phyloP scores from a whole-genome alignment of 2,113 vertebrate genomes.

The Sinosuthora webbiana region DNA sequence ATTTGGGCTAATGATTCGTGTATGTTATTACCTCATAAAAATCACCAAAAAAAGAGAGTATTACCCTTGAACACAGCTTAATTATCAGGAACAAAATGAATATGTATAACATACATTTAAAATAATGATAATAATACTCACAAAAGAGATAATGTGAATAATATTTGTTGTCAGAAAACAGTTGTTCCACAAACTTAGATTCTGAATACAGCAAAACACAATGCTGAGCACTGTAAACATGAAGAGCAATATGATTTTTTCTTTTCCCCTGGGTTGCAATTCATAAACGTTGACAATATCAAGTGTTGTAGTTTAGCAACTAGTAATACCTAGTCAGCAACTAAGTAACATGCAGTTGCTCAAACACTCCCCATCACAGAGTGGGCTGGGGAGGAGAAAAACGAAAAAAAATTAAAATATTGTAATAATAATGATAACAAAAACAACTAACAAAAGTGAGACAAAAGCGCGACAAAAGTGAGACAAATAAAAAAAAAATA shows the following conservation, averaged over 20 bases:
- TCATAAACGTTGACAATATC: neutral
- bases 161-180: neutral
- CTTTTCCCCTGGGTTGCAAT: neutral
- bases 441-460: fast-evolving
- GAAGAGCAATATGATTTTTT: neutral
- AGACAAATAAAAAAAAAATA: too few species aligned
- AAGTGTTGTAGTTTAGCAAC: neutral
- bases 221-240: neutral
- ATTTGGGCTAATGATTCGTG: neutral
- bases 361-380: neutral
- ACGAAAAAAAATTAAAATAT: neutral
- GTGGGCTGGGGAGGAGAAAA: neutral
- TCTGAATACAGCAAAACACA: neutral
- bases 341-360: neutral
- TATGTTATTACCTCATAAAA: neutral
- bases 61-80: neutral
- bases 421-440: neutral
- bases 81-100: neutral
- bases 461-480: neutral
- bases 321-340: neutral
- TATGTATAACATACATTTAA: neutral
- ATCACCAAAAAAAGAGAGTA: neutral
- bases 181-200: neutral
- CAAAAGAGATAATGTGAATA: neutral
- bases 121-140: neutral